These are phyloP conservation scores for Clarias macrocephalus DNA, from an alignment of 2,113 vertebrate species.

Conservation along the genomic window DNA sequence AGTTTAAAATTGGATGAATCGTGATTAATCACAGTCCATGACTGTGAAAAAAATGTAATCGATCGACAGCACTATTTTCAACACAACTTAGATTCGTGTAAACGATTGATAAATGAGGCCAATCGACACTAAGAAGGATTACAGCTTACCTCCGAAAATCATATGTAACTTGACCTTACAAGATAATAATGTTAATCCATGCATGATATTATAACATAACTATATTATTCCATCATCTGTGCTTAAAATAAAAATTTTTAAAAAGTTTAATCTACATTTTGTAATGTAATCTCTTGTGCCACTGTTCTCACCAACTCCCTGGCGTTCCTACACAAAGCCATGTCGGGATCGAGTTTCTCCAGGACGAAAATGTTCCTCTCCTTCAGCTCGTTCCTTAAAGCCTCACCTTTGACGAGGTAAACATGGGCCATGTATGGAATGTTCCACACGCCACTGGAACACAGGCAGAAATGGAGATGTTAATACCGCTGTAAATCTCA, in stretches of 20 bases:
- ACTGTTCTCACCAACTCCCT: slow-evolving; percentile 87
- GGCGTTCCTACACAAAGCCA: slow-evolving; percentile 90
- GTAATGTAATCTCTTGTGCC: neutral
- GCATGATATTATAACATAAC: neutral
- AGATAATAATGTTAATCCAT: neutral
- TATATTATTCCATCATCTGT: too few species aligned
- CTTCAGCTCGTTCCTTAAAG: slow-evolving; percentile 86
- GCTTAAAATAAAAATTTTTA: too few species aligned
- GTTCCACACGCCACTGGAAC: slow-evolving; percentile 91
- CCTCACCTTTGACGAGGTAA: slow-evolving; percentile 88
- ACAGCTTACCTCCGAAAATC: neutral
- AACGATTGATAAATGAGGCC: slow-evolving; percentile 8
- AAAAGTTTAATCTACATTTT: neutral
- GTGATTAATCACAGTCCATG: too few species aligned
- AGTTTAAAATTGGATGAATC: too few species aligned
- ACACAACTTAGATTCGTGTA: neutral
- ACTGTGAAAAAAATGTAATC: too few species aligned
- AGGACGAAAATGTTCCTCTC: slow-evolving; percentile 91
- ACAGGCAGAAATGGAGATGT: slow-evolving; percentile 53
- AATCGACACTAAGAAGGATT: neutral
- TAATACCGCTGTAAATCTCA: slow-evolving; percentile 1
- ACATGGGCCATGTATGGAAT: slow-evolving; percentile 92
- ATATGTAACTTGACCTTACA: neutral
- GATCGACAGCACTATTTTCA: neutral
- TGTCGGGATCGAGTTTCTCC: slow-evolving; percentile 93